A percentile compares a stretch with the other conserved stretches of the same genome.
Evolutionary conservation across 2,888 invertebrate species (phyloP).

Genomic region (Arctia plantaginis): DNA sequence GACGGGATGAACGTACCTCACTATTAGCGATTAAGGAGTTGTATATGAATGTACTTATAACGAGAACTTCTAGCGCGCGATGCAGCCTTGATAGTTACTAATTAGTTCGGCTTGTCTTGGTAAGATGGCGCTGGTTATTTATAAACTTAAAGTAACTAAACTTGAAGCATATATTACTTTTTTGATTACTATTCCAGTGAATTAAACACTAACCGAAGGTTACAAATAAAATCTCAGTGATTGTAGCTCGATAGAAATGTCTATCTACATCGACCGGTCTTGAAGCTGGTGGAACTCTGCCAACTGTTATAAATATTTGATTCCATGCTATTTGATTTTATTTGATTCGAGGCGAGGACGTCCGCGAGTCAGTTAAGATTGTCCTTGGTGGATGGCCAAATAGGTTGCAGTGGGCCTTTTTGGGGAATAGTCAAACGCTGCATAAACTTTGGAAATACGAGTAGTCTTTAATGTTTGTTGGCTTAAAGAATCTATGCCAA

Average conservation of each 20-base stretch:
- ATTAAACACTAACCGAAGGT: conserved; percentile 26
- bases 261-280: conserved; percentile 31
- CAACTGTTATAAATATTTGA: conserved; percentile 71
- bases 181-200: neutral
- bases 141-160: too few relatives aligned
- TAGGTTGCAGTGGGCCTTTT: conserved; percentile 13
- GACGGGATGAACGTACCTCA: too few relatives aligned
- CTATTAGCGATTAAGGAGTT: too few relatives aligned
- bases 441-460: neutral
- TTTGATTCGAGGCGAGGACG: conserved; percentile 45
- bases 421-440: neutral
- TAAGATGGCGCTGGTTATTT: neutral
- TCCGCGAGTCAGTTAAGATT: conserved; percentile 8
- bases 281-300: conserved; percentile 60
- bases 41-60: too few relatives aligned
- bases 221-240: conserved; percentile 28
- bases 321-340: conserved; percentile 63
- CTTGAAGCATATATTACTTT: neutral
- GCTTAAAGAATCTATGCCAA: neutral
- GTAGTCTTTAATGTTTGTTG: neutral
- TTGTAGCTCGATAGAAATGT: conserved; percentile 49
- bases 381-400: conserved; percentile 15
- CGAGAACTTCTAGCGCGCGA: too few relatives aligned
- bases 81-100: neutral
- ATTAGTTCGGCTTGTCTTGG: too few relatives aligned